These are phyloP conservation scores for Crenuchus spilurus DNA, from an alignment of 2,797 vertebrate genomes.

Conservation along the genomic window DNA sequence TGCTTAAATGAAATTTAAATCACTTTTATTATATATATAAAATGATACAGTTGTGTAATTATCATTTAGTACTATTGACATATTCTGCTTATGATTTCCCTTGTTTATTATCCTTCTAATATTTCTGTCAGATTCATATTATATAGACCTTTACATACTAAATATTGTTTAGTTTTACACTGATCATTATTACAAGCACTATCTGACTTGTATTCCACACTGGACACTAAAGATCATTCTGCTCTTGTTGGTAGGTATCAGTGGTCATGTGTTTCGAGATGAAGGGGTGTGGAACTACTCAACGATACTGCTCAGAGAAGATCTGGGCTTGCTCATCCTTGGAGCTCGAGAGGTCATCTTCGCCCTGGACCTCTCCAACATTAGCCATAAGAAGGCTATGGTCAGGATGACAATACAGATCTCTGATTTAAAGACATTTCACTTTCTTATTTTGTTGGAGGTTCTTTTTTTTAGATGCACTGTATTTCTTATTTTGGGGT, in stretches of 20 bases:
- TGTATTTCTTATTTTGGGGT: too few species aligned
- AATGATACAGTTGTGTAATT: too few species aligned
- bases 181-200: background rate
- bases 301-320: conserved; percentile 77
- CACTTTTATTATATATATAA: too few species aligned
- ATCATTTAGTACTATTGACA: too few species aligned
- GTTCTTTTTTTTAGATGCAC: too few species aligned
- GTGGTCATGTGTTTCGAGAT: conserved; percentile 66
- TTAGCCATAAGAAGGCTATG: conserved; percentile 70
- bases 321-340: conserved; percentile 70
- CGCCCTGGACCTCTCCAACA: conserved; percentile 74
- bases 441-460: too few species aligned
- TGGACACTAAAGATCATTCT: background rate
- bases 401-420: conserved; percentile 62
- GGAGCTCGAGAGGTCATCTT: conserved; percentile 80
- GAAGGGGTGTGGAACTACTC: conserved; percentile 76
- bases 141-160: background rate
- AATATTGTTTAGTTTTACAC: background rate
- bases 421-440: too few species aligned
- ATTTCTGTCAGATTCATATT: too few species aligned
- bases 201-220: background rate
- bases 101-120: too few species aligned
- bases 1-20: too few species aligned
- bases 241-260: conserved; percentile 58
- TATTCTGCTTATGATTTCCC: too few species aligned